Base-by-base conservation (phyloP, 92 coral and sea anemone genomes). In the Phenganax stokvisi region DNA sequence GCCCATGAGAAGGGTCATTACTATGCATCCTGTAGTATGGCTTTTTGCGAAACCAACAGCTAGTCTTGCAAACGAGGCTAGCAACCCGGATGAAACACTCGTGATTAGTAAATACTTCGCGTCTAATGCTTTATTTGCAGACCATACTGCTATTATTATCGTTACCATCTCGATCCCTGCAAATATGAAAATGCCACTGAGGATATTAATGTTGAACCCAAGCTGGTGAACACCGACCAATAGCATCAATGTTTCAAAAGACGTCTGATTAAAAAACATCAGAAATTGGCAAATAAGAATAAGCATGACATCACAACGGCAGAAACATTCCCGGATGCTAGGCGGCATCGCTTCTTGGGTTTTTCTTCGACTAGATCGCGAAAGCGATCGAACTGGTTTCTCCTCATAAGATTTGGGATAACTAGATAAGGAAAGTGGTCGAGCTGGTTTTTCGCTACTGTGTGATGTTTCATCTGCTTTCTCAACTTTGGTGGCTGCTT, bases 241-340 rank as follows among this genome's bases (percentile, higher is more conserved):
- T 61, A 79, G 12, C 51, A 79, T 47, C 9, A 79, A 27, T 7
- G 83, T 79, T 30, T 79, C 83, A 27, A 79, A 79, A 8, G 83
- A 29, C 52, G 83, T 79, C 31, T 79, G 83, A 55, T 79, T 79
- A 30, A 79, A 79, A 30, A 79, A 79, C 83, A 79, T 79, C 47
- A 79, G 11, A 65, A 79, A 79, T 56, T 79, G 83, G 10, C 72
- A 67, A 31, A 63, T 15, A 11, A 79, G 62, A 47, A 79, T 79
- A 11, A 79, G 6, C 61, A 51, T 51, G 74, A 79, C 83, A 60
- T 79, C 83, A 65, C 74, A 51, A 10, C 83, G 83, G 44, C 72
- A 52, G 8, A 79, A 11, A 51, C 63, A 30, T 30, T 65, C 62
- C 51, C 60, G 17, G 10, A 79, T 62, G 83, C 74, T 65, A 3